Percentiles rank a stretch among this genome's conserved stretches.
These are phyloP conservation scores for Hyppa rectilinea DNA, from an alignment of 2,888 invertebrate species.

Conservation along the genomic window DNA sequence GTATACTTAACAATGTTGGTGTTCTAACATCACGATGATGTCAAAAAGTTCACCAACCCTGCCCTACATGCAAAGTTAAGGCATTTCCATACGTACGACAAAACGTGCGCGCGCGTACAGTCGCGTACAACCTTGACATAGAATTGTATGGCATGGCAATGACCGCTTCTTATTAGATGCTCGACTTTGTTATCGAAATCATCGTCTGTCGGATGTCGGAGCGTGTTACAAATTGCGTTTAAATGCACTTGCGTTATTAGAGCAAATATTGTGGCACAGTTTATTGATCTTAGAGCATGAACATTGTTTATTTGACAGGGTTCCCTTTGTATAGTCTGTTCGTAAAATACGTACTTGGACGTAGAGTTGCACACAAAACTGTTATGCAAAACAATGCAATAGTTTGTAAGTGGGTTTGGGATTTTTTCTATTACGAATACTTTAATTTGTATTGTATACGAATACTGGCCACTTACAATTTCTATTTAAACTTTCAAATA, in stretches of 20 bases:
- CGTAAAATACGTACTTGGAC: neutral
- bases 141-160: constrained; percentile 57
- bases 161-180: constrained; percentile 48
- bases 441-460: too few relatives aligned
- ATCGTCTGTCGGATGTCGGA: constrained; percentile 40
- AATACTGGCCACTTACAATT: too few relatives aligned
- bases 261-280: constrained; percentile 3
- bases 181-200: constrained; percentile 52
- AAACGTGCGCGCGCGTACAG: constrained; percentile 18
- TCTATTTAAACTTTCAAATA: neutral
- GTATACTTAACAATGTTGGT: too few relatives aligned
- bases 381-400: neutral
- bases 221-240: constrained; percentile 28
- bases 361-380: neutral
- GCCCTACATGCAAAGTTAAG: constrained; percentile 37
- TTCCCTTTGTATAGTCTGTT: neutral
- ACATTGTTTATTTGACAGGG: neutral
- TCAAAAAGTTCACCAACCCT: constrained; percentile 29
- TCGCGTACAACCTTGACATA: constrained; percentile 58
- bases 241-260: constrained; percentile 26
- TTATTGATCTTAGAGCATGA: constrained; percentile 11
- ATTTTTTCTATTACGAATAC: neutral
- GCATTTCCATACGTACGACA: constrained; percentile 40
- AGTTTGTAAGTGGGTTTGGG: neutral
- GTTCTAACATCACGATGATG: neutral